Evolutionary conservation across 2,113 vertebrate genomes (phyloP).

Genomic region (Pleuronectes platessa): DNA sequence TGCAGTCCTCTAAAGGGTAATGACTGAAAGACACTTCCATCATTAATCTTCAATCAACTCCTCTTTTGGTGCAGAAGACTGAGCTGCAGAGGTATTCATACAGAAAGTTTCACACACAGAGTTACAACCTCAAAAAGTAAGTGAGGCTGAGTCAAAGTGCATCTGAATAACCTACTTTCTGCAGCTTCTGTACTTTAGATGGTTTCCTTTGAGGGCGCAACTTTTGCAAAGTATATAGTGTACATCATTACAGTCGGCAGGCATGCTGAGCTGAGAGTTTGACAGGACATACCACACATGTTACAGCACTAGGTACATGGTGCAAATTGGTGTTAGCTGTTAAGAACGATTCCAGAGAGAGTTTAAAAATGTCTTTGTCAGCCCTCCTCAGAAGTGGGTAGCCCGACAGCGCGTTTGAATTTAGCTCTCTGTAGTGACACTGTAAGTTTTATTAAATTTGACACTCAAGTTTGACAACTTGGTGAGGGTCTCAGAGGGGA

Average conservation of each 20-base stretch:
- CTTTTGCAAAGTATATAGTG: no score
- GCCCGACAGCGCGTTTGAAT: neutral
- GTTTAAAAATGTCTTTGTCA: no score
- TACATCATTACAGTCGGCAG: neutral
- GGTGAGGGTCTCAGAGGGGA: neutral
- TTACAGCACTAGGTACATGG: no score
- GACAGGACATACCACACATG: neutral
- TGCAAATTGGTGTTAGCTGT: no score
- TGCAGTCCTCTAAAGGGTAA: conserved; percentile 11
- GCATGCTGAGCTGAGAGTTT: neutral
- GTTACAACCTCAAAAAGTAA: neutral
- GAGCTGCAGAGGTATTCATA: neutral
- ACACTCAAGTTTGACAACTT: conserved; percentile 1
- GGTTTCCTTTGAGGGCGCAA: no score
- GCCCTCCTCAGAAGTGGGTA: no score
- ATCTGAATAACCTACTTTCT: neutral
- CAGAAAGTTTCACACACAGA: neutral
- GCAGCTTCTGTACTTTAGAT: neutral
- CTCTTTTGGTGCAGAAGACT: conserved; percentile 12
- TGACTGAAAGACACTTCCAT: conserved; percentile 20
- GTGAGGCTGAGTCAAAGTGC: neutral
- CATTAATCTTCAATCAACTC: conserved; percentile 41
- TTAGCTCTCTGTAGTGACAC: conserved; percentile 12
- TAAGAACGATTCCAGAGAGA: no score
- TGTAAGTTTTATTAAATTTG: conserved; percentile 2